A percentile compares a stretch with the other conserved stretches of the same genome.
Evolutionary conservation across 2,888 invertebrate species (phyloP).

Genomic region (Mimachlamys varia): DNA sequence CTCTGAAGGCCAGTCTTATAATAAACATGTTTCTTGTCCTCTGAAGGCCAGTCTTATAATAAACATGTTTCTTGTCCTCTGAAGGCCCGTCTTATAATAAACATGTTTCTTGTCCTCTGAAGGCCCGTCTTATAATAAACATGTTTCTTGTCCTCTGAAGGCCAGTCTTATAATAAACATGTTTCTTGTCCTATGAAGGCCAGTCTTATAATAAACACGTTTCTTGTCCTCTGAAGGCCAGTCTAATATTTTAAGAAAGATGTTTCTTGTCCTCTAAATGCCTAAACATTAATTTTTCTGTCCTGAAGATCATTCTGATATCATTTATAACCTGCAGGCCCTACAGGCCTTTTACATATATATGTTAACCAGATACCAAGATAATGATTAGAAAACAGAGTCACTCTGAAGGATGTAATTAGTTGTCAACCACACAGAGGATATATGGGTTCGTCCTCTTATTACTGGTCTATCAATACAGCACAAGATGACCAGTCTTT

Average conservation of each 20-base stretch:
- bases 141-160: no score
- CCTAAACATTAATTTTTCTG: no score
- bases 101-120: no score
- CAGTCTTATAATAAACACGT: not conserved
- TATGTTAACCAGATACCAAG: not conserved
- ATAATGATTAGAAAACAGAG: not conserved
- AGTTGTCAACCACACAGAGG: not conserved
- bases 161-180: no score
- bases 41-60: no score
- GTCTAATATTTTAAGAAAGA: no score
- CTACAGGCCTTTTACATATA: not conserved
- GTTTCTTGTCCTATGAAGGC: no score
- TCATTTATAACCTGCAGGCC: not conserved
- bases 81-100: no score
- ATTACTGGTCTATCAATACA: not conserved
- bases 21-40: not conserved
- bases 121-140: no score
- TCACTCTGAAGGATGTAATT: not conserved
- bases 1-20: not conserved
- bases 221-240: not conserved
- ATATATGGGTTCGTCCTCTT: not conserved
- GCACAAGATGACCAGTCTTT: not conserved
- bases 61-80: no score
- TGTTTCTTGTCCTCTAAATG: no score
- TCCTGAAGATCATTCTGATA: not conserved